A percentile compares a stretch with the other conserved stretches of the same genome.
Evolutionary conservation across 53 echinoderm and acorn worm genomes (phyloP).

Genomic region (Henricia sp.): DNA sequence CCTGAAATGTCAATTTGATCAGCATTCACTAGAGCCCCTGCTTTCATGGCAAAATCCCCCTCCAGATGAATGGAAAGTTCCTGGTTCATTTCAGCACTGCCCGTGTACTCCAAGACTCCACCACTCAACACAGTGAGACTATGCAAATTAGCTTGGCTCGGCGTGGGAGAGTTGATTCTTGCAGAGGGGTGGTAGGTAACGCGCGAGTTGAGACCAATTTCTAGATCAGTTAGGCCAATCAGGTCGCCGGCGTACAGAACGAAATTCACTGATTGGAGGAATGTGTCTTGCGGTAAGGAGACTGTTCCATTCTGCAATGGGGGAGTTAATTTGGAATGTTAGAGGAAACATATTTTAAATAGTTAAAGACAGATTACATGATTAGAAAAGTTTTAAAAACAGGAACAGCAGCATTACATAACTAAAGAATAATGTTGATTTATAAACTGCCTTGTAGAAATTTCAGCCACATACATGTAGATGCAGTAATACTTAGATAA

Average conservation of each 20-base stretch:
- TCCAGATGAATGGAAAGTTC: slow-evolving; percentile 60
- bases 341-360: too few relatives aligned
- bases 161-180: slow-evolving; percentile 70
- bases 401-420: too few relatives aligned
- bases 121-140: slow-evolving; percentile 69
- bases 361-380: too few relatives aligned
- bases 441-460: too few relatives aligned
- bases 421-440: too few relatives aligned
- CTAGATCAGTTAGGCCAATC: slow-evolving; percentile 61
- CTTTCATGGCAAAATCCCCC: slow-evolving; percentile 57
- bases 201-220: slow-evolving; percentile 64
- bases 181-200: slow-evolving; percentile 74
- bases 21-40: slow-evolving; percentile 72
- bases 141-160: slow-evolving; percentile 60
- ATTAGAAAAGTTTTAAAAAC: too few relatives aligned
- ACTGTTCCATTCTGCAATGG: slow-evolving; percentile 74
- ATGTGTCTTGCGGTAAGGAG: slow-evolving; percentile 64
- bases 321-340: too few relatives aligned
- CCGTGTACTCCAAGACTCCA: slow-evolving; percentile 69
- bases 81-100: slow-evolving; percentile 46
- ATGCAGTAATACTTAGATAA: too few relatives aligned
- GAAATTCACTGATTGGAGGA: slow-evolving; percentile 73
- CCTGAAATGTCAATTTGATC: slow-evolving; percentile 68
- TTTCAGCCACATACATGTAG: too few relatives aligned
- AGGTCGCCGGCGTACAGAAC: slow-evolving; percentile 68